Evolutionary conservation across 2,113 vertebrate species (phyloP).

Genomic region (Petaurus breviceps): DNA sequence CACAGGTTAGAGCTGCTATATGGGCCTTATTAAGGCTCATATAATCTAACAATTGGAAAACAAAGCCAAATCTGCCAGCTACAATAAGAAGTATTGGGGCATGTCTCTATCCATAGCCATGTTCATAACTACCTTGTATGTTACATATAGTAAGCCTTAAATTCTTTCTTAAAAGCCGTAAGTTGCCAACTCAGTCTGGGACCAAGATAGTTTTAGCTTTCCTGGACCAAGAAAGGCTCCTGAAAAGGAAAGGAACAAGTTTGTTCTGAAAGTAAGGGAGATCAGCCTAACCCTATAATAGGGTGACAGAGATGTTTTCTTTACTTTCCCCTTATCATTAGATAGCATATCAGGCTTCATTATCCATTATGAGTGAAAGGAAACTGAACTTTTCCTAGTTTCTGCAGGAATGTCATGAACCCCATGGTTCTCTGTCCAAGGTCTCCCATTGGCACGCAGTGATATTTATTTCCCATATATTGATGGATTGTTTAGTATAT

Average conservation of each 20-base stretch:
- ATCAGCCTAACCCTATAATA: background rate
- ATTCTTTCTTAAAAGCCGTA: background rate
- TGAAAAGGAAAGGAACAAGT: background rate
- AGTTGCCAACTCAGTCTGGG: background rate
- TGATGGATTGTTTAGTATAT: background rate
- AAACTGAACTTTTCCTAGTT: background rate
- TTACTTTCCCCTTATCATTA: background rate
- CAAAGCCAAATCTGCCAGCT: background rate
- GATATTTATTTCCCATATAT: background rate
- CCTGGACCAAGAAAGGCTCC: background rate
- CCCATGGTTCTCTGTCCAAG: background rate
- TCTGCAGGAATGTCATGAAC: background rate
- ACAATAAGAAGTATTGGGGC: background rate
- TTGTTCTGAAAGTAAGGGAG: background rate
- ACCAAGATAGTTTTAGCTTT: background rate
- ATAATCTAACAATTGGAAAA: background rate
- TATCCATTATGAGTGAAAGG: background rate
- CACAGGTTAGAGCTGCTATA: background rate
- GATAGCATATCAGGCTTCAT: background rate
- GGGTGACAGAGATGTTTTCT: background rate
- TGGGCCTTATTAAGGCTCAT: background rate
- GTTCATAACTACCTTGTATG: background rate
- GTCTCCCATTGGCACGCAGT: background rate
- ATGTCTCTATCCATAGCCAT: too few species aligned
- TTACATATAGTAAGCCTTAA: background rate